A percentile compares a stretch with the other conserved stretches of the same genome.
Evolutionary conservation across 2,888 invertebrate genomes (phyloP).

Genomic region (Tachina fera): DNA sequence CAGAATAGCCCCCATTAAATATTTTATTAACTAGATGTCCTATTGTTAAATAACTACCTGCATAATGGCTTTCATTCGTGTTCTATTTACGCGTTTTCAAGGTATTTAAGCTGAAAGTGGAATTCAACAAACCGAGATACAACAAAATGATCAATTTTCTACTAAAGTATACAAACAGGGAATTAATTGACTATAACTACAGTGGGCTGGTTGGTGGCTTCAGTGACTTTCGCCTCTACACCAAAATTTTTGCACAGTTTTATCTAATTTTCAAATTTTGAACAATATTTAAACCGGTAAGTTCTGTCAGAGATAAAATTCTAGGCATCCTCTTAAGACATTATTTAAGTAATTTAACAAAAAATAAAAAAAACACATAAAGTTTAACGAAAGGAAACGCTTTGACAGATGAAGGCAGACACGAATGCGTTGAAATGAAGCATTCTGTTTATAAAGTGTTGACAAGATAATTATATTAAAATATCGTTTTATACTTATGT

Average conservation of each 20-base stretch:
- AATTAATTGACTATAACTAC: too few species aligned
- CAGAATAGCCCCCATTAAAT: too few species aligned
- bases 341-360: conserved; percentile 39
- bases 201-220: too few species aligned
- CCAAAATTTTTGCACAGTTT: background rate
- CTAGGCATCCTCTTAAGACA: conserved; percentile 45
- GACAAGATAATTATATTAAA: conserved; percentile 72
- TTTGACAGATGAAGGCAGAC: conserved; percentile 63
- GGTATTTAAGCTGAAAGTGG: too few species aligned
- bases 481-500: conserved; percentile 44
- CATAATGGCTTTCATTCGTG: too few species aligned
- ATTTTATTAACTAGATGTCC: too few species aligned
- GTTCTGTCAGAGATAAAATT: conserved; percentile 23
- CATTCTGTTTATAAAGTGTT: conserved; percentile 69
- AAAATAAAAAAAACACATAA: conserved; percentile 1
- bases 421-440: conserved; percentile 59
- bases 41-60: too few species aligned
- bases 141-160: too few species aligned
- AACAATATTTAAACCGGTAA: background rate
- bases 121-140: too few species aligned
- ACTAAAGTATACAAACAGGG: too few species aligned
- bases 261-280: background rate
- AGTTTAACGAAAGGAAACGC: conserved; percentile 33
- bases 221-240: too few species aligned
- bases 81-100: too few species aligned